Conservation (phyloP, 2,113 vertebrate genomes). For the Myotis davidii region DNA sequence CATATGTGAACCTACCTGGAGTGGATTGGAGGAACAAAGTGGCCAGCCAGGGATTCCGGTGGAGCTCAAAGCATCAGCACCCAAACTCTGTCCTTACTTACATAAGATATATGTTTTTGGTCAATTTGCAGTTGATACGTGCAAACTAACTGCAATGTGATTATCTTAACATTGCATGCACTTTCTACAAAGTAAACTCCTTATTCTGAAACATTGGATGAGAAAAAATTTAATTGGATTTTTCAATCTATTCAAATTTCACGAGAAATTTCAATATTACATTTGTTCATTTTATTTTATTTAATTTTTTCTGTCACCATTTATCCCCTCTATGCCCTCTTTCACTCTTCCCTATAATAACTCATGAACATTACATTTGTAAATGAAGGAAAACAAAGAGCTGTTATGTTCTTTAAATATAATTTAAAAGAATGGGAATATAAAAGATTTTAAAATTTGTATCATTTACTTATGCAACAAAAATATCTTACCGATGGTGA, state of each 20-base stretch:
- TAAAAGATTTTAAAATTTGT: not conserved
- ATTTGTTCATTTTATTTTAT: too few species aligned
- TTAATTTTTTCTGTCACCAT: too few species aligned
- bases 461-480: not conserved
- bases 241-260: not conserved
- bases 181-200: not conserved
- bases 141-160: not conserved
- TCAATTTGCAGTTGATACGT: not conserved
- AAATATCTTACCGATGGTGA: not conserved
- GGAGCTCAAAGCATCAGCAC: not conserved
- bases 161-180: not conserved
- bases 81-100: not conserved
- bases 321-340: too few species aligned
- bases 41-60: not conserved
- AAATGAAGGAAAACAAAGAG: not conserved
- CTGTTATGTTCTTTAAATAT: not conserved
- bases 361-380: not conserved
- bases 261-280: not conserved
- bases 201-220: not conserved
- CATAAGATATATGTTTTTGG: not conserved
- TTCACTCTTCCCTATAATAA: too few species aligned
- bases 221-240: not conserved
- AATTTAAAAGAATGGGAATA: not conserved
- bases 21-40: too few species aligned
- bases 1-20: not conserved